A percentile compares a stretch with the other conserved stretches of the same genome.
Conservation (phyloP, 37 sponge, comb jelly and placozoan species). For the Cliona cf. orientalis region DNA sequence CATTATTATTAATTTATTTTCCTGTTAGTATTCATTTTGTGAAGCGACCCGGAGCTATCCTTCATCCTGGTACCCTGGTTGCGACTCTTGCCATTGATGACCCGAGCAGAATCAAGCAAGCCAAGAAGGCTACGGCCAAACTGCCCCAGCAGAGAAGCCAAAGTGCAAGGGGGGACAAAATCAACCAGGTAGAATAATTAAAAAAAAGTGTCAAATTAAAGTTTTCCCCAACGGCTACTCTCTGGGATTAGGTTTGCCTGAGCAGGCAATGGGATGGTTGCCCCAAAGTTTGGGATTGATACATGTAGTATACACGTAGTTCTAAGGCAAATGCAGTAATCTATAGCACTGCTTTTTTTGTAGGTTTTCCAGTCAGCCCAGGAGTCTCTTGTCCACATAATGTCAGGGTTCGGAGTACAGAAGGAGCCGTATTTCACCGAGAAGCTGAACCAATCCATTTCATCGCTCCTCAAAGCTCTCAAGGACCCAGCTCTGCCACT, state of each 20-base stretch:
- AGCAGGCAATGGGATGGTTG: too few species aligned
- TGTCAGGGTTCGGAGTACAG: conserved; percentile 71
- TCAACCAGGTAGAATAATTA: conserved; percentile 56
- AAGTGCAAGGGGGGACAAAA: conserved; percentile 48
- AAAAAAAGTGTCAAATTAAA: too few species aligned
- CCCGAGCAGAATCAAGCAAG: conserved; percentile 62
- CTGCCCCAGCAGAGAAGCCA: conserved; percentile 49
- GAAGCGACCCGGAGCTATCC: conserved; percentile 87
- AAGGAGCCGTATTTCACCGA: conserved; percentile 37
- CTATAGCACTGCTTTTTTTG: background rate
- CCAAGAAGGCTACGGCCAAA: conserved; percentile 49
- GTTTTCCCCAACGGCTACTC: too few species aligned
- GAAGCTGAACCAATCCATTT: conserved; percentile 12
- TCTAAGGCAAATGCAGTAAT: too few species aligned
- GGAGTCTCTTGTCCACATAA: conserved; percentile 42
- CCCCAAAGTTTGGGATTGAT: too few species aligned
- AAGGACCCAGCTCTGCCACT: conserved; percentile 79
- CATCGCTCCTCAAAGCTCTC: conserved; percentile 36
- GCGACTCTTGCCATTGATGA: conserved; percentile 93
- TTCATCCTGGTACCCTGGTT: conserved; percentile 88
- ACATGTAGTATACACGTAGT: too few species aligned
- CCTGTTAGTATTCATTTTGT: conserved; percentile 62
- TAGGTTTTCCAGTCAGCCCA: conserved; percentile 67
- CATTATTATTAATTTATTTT: background rate
- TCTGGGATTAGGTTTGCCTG: too few species aligned